Base-by-base conservation (phyloP, 1,140 invertebrate species). In the Cotesia chilonis region DNA sequence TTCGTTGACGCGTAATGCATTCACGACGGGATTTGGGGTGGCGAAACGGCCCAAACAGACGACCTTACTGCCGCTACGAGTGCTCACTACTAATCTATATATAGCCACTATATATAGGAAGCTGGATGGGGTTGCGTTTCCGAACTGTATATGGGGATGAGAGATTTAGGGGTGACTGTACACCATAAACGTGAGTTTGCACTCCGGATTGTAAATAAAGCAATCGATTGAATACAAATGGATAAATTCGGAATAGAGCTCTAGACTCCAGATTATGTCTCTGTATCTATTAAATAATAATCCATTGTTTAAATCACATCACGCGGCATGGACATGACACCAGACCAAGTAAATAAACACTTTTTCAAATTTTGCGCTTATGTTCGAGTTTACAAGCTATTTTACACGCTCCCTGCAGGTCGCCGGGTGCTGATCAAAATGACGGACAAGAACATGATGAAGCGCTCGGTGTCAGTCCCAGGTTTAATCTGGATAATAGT, bases 1-100 rank as follows among this genome's bases (percentile, higher is more conserved):
- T 76, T 85, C 85, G 82, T 85, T 86, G 84, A 86, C 84, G 85
- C 85, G 85, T 86, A 86, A 86, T 86, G 85, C 85, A 87, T 86
- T 86, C 81, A 78, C 82, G 77, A 78, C 73, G 77, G 82, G 83
- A 83, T 84, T 85, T 77, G 78, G 77, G 66, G 72, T 38, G 54
- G 70, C 47, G 10, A 55, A 41, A 57, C 14, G 52, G 70, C 67
- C 20, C 20, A 59, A 54, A 59, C 63, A 66, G 61, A 55, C 20
- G 20, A 55, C 57, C 54, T 20, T 57, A 28, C 41, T 47, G 41
- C 41, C 10, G 41, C 41, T 47, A 47, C 41, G 6, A 47, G 41
- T 47, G 6, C 41, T 47, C 41, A 9, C 6, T 47, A 47, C 41
- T 47, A 47, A 47, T 47, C 41, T 47, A 47, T 47, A 47, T 47